Percentiles rank a stretch among this genome's conserved stretches.
These are phyloP conservation scores for Trachelus stipa DNA, from an alignment of 2,888 invertebrate genomes.

Conservation along the genomic window DNA sequence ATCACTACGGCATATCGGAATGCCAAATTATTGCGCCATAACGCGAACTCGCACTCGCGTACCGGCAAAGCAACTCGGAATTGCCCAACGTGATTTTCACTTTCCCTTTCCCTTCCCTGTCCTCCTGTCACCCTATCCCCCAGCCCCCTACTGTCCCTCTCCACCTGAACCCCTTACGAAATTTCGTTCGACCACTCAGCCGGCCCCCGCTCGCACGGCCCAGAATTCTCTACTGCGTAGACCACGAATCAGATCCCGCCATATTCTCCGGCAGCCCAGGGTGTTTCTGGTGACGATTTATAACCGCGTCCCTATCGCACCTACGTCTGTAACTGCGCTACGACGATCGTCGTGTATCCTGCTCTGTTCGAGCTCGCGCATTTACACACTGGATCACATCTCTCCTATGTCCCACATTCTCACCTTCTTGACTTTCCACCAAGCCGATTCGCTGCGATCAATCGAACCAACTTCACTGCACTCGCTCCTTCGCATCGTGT, in stretches of 20 bases:
- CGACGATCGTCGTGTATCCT: neutral
- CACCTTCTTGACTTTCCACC: neutral
- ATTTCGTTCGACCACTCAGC: slow-evolving; percentile 5
- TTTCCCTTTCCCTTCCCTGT: slow-evolving; percentile 49
- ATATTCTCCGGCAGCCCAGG: neutral
- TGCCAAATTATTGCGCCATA: slow-evolving; percentile 63
- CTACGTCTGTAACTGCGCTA: neutral
- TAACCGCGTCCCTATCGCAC: neutral
- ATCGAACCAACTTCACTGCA: neutral
- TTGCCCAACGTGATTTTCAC: slow-evolving; percentile 61
- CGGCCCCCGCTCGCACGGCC: slow-evolving; percentile 23
- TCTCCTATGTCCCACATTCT: neutral
- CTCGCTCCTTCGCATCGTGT: neutral
- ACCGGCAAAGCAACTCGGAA: slow-evolving; percentile 46
- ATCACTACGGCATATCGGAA: slow-evolving; percentile 48
- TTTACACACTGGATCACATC: neutral
- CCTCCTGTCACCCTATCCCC: neutral
- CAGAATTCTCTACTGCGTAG: slow-evolving; percentile 37
- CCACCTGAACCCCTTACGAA: slow-evolving; percentile 3
- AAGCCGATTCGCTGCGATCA: neutral
- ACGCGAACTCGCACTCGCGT: slow-evolving; percentile 43
- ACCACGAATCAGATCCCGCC: slow-evolving; percentile 29
- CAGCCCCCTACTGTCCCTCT: neutral
- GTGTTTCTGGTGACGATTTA: neutral
- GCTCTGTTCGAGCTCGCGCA: neutral